Evolutionary conservation across 2,888 invertebrate genomes (phyloP), one percentile per base, ranked within the genome.

Genomic region (Tetranychus truncatus): DNA sequence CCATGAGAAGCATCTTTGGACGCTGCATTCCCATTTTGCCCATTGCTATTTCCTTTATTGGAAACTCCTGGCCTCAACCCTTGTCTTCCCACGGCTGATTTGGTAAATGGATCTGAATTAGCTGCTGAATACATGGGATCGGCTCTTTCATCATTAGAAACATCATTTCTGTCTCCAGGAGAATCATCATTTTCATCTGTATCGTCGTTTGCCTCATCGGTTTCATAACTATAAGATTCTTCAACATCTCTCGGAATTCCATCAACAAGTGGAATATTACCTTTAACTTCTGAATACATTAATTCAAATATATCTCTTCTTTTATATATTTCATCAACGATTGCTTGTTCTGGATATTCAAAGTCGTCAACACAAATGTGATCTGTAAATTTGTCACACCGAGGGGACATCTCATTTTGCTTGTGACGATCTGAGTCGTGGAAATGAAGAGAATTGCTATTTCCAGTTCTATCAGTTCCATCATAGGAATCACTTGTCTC

Each of bases 231-330:
- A 78, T 82, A 82, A 15, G 81, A 77, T 11, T 81, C 78, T 79
- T 87, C 86, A 79, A 87, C 86, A 11, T 84, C 84, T 0, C 85
- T 83, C 0, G 86, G 84, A 71, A 87, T 84, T 8, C 87, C 87
- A 66, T 88, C 88, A 3, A 87, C 84, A 1, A 86, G 84, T 0
- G 85, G 85, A 72, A 86, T 86, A 76, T 84, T 82, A 0, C 87
- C 86, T 78, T 87, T 87, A 81, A 87, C 89, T 82, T 91, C 91
- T 3, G 89, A 88, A 67, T 90, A 82, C 66, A 91, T 82, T 0
- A 89, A 88, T 0, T 87, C 85, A 76, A 89, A 88, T 15, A 89
- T 87, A 80, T 89, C 80, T 87, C 18, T 87, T 83, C 74, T 88
- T n/a, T 79, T 78, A 66, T 79, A 79, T 69, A 84, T 80, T 66